Conservation (phyloP, 2,888 invertebrate species). For the Magallana nippona region DNA sequence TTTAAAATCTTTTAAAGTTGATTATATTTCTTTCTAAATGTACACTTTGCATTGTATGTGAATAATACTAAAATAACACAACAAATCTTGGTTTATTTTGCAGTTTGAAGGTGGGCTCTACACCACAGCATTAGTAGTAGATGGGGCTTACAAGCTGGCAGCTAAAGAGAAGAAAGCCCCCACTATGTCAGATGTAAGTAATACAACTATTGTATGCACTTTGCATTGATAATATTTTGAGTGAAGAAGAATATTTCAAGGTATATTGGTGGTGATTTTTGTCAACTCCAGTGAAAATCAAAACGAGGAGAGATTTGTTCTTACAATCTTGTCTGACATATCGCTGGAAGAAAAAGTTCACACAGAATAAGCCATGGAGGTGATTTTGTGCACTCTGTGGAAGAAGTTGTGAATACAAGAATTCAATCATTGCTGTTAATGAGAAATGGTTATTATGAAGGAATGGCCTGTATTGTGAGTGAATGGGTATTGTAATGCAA, state of each 20-base stretch:
- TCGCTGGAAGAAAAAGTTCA: slow-evolving; percentile 17
- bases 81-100: slow-evolving; percentile 75
- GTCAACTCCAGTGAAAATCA: background rate
- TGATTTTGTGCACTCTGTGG: background rate
- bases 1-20: no score
- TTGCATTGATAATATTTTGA: no score
- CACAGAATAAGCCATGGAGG: slow-evolving; percentile 11
- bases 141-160: slow-evolving; percentile 85
- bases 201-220: background rate
- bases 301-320: background rate
- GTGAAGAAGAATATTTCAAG: background rate
- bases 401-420: slow-evolving; percentile 19
- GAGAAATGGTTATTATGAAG: no score
- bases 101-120: slow-evolving; percentile 88
- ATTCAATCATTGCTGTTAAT: no score
- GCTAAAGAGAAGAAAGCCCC: slow-evolving; percentile 85
- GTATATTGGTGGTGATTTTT: background rate
- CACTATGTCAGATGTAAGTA: slow-evolving; percentile 83
- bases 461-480: no score
- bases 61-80: no score
- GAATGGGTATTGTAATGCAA: background rate
- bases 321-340: background rate
- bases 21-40: no score
- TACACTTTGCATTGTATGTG: no score
- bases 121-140: slow-evolving; percentile 83